A percentile compares a stretch with the other conserved stretches of the same genome.
Conservation (phyloP, 2,113 vertebrate genomes). For the Zootoca vivipara region DNA sequence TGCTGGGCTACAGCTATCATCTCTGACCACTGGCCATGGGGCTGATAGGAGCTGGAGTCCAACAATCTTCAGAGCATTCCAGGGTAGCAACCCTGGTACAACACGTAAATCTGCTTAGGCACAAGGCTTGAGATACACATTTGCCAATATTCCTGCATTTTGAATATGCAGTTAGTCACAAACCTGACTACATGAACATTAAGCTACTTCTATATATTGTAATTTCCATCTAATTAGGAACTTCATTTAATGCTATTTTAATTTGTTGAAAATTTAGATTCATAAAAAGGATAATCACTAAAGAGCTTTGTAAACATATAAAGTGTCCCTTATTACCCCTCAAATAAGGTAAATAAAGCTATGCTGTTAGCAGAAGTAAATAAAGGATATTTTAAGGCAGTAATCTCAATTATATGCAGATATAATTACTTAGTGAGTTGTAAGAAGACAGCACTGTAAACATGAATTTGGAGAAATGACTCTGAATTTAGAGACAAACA, state of each 20-base stretch:
- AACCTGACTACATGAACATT: conserved; percentile 22
- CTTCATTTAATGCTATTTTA: conserved; percentile 21
- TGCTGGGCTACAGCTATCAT: too few relatives aligned
- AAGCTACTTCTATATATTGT: not conserved
- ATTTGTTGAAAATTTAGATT: conserved; percentile 18
- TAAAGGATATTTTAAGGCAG: conserved; percentile 4
- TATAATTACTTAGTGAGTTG: conserved; percentile 22
- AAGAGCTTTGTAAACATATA: conserved; percentile 3
- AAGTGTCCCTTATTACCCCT: conserved; percentile 21
- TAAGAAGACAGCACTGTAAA: not conserved
- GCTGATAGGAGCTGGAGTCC: too few relatives aligned
- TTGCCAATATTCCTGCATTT: not conserved
- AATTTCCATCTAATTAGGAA: conserved; percentile 23
- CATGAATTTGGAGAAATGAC: not conserved
- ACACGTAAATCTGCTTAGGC: not conserved
- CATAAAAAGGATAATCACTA: conserved; percentile 1
- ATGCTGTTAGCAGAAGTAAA: conserved; percentile 26
- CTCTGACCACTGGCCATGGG: too few relatives aligned
- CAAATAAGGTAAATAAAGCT: conserved; percentile 6
- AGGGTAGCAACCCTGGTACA: not conserved
- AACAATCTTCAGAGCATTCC: too few relatives aligned
- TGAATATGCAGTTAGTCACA: conserved; percentile 21
- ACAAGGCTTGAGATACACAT: not conserved
- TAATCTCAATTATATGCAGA: not conserved
- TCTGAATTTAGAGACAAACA: not conserved